Evolutionary conservation across 2,797 vertebrate species (phyloP).

Genomic region (Acipenser oxyrinchus): DNA sequence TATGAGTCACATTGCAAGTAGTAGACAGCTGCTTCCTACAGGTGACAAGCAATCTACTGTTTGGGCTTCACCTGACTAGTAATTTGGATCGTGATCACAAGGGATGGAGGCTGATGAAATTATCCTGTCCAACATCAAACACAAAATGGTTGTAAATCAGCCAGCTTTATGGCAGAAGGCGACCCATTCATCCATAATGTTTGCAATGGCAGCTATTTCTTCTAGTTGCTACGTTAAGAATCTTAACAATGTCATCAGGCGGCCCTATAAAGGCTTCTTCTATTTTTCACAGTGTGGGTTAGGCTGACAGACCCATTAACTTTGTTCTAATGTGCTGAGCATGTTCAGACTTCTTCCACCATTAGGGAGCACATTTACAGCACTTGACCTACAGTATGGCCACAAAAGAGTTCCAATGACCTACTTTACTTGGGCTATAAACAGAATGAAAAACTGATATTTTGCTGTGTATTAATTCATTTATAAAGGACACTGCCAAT

Average conservation of each 20-base stretch:
- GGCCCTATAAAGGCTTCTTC: conserved; percentile 44
- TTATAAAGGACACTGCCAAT: no score
- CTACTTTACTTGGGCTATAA: not conserved
- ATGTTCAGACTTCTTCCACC: not conserved
- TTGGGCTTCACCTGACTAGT: conserved; percentile 74
- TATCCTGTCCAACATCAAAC: conserved; percentile 90
- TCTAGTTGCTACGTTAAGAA: conserved; percentile 51
- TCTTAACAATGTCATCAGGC: conserved; percentile 72
- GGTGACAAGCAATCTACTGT: conserved; percentile 72
- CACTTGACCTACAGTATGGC: not conserved
- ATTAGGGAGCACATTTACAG: conserved; percentile 2
- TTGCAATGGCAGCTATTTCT: conserved; percentile 51
- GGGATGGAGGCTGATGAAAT: conserved; percentile 79
- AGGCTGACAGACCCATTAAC: conserved; percentile 26
- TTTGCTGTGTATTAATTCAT: not conserved
- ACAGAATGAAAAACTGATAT: conserved; percentile 1
- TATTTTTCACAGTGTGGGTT: conserved; percentile 24
- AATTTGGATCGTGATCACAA: conserved; percentile 82
- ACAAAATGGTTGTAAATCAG: conserved; percentile 87
- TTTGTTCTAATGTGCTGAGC: conserved; percentile 8
- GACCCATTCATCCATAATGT: conserved; percentile 69
- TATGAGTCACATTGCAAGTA: conserved; percentile 54
- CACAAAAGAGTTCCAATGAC: not conserved
- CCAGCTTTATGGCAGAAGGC: conserved; percentile 59
- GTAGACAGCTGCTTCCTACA: conserved; percentile 65